Evolutionary conservation across 2,888 invertebrate genomes (phyloP), one percentile per base, ranked within the genome.

Genomic region (Sesia bembeciformis): DNA sequence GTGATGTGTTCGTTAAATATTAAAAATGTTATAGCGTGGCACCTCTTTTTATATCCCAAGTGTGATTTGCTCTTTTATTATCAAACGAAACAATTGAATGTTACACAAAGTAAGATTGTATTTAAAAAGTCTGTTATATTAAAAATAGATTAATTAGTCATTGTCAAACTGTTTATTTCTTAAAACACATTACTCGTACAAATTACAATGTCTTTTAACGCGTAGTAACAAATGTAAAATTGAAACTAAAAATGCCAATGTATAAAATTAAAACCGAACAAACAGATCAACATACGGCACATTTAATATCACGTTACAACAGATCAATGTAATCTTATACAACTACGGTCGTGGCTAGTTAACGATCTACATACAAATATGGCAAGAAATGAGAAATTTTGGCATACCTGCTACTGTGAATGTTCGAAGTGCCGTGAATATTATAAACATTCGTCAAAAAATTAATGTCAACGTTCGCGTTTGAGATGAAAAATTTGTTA

Each of bases 121-220:
- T 87, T 84, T 82, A 81, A 78, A 50, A 80, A 87, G 85, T 88
- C 85, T 89, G 87, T 88, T 89, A 84, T 76, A 54, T 80, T 74
- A 78, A 74, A 78, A 80, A 80, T 83, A 85, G 78, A 83, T 66
- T 68, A 67, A 53, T 46, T 23, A 23, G 46, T 46, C 46, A 46
- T 69, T 75, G 72, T 81, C 80, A 81, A 72, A 50, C 7, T 38
- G 50, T 38, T 39, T 53, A 49, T 49, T 53, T 40, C 4, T 4
- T 39, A 49, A 49, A 8, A 52, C 23, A 52, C 23, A 23, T 23
- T 1, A 23, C 23, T 23, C 23, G 23, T 46, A 46, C n/a, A 46
- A n/a, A 46, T 49, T 46, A 53, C 40, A 40, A 49, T 46, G 46
- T 46, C 46, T 46, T 46, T 46, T 46, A 46, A 43, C n/a, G 23